phyloP scores from a whole-genome alignment of 2,797 vertebrate genomes.

The Diplodus sargus region DNA sequence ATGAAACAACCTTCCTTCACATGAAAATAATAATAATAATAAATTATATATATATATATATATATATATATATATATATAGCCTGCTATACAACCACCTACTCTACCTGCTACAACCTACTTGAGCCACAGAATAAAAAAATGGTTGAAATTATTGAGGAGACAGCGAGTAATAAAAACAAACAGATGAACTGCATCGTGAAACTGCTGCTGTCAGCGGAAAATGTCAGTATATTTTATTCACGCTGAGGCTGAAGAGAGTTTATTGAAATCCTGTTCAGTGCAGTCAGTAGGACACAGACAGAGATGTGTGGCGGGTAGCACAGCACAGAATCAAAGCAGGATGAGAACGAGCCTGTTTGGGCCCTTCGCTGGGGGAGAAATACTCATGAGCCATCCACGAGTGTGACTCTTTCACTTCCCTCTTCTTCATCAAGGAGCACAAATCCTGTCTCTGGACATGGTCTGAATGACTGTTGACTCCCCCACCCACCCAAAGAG shows the following conservation, averaged over 20 bases:
- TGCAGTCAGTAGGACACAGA: not conserved
- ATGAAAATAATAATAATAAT: no score
- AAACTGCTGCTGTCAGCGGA: not conserved
- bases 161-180: not conserved
- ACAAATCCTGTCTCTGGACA: slow-evolving; percentile 26
- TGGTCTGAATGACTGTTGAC: slow-evolving; percentile 11
- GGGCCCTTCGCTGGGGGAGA: not conserved
- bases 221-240: not conserved
- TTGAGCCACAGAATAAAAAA: not conserved
- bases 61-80: no score
- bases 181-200: not conserved
- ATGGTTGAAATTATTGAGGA: not conserved
- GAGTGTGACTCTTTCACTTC: slow-evolving; percentile 57
- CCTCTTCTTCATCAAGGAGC: slow-evolving; percentile 20
- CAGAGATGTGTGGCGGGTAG: not conserved
- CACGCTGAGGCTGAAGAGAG: not conserved
- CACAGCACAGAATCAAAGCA: not conserved
- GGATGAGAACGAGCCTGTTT: not conserved
- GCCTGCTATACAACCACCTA: no score
- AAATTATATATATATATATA: no score
- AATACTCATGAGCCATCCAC: slow-evolving; percentile 2
- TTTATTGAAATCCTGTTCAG: not conserved
- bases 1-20: no score
- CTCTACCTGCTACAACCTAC: no score
- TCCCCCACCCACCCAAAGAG: slow-evolving; percentile 56